Evolutionary conservation across 2,113 vertebrate genomes (phyloP), one percentile per base, ranked within the genome.

Genomic region (Emberiza fucata): DNA sequence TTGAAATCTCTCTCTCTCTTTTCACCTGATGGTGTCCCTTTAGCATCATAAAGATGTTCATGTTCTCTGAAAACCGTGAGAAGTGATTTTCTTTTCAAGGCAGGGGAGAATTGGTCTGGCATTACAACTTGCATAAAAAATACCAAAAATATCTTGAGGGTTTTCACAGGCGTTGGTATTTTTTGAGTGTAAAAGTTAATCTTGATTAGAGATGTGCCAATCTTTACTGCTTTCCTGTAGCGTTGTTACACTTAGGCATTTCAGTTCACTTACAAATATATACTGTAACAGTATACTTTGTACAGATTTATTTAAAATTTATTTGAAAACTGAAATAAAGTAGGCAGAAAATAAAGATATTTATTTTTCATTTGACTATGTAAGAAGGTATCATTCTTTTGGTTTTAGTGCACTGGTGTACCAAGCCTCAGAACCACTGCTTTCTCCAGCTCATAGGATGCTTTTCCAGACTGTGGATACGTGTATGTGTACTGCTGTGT

Each of bases 231-330:
- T 98, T 93, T 97, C 96, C 96, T 98, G 97, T 98, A 98, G 97
- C 97, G 97, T 98, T 98, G 98, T 98, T 98, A 98, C 95, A 97
- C 97, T 97, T 98, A 98, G 97, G 96, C 97, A 95, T 98, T 97
- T 96, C 96, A 97, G 97, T 98, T 98, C 91, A 86, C 97, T 98
- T 97, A 97, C 48, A 82, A 98, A 97, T 98, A 98, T 98, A 98
- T 98, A 98, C 97, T 98, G 98, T 98, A 98, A 98, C 98, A 98
- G 97, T 98, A 97, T 98, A 97, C 98, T 98, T 98, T 98, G 98
- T 98, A 98, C 98, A 98, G 97, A 98, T 97, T 98, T 97, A 98
- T 97, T 98, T 98, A 97, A 98, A 98, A 98, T 97, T 98, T 97
- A 98, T 98, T 98, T 98, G 97, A 97, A 98, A 98, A 97, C 97